Conservation (phyloP, 53 echinoderm and acorn worm genomes). For the Paracentrotus lividus region DNA sequence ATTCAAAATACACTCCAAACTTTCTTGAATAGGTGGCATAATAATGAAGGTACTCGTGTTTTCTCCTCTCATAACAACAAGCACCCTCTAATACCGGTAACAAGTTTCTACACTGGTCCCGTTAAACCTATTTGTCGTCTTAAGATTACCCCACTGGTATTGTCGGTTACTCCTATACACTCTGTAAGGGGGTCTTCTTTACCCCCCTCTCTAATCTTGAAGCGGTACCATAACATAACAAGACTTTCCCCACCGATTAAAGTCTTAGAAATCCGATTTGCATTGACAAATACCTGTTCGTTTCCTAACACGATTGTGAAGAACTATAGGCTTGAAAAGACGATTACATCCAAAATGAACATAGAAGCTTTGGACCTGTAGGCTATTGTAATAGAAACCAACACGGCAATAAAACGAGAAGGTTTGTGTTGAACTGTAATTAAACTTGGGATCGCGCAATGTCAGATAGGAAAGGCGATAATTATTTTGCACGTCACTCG, state of each 20-base stretch:
- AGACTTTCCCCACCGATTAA: slow-evolving; percentile 26
- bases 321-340: slow-evolving; percentile 1
- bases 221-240: slow-evolving; percentile 57
- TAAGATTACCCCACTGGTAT: slow-evolving; percentile 40
- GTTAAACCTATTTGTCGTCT: slow-evolving; percentile 57
- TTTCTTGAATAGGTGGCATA: slow-evolving; percentile 4
- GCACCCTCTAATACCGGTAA: slow-evolving; percentile 59
- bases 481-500: background rate
- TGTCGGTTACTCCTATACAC: slow-evolving; percentile 30
- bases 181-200: background rate
- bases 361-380: slow-evolving; percentile 21
- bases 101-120: slow-evolving; percentile 57
- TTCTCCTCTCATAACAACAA: slow-evolving; percentile 30
- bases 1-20: background rate
- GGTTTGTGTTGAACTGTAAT: background rate
- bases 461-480: slow-evolving; percentile 23
- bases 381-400: background rate
- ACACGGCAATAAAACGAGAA: background rate
- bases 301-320: slow-evolving; percentile 24
- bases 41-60: slow-evolving; percentile 58
- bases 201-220: slow-evolving; percentile 28
- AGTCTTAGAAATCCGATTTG: slow-evolving; percentile 31
- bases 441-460: slow-evolving; percentile 14
- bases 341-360: slow-evolving; percentile 47
- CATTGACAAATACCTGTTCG: slow-evolving; percentile 19